Evolutionary conservation across 2,113 vertebrate species (phyloP).

Genomic region (Corythoichthys haematopterus): DNA sequence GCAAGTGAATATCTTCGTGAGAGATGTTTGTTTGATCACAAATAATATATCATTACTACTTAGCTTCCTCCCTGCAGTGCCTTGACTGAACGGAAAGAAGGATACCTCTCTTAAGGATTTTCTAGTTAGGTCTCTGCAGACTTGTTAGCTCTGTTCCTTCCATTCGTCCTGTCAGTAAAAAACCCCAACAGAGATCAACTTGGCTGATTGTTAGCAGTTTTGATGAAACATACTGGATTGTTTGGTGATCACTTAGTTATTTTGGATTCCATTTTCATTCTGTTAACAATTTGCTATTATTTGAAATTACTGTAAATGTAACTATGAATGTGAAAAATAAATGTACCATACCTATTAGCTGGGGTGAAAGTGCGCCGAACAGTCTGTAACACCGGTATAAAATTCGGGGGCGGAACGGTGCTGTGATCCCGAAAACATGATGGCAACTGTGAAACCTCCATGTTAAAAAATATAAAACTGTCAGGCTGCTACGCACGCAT

Average conservation of each 20-base stretch:
- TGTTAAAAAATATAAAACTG: too few species aligned
- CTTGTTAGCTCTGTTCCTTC: constrained; percentile 2
- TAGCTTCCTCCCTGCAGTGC: background rate
- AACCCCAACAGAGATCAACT: background rate
- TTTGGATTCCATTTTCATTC: background rate
- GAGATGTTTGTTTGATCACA: background rate
- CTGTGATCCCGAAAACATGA: too few species aligned
- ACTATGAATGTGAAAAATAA: background rate
- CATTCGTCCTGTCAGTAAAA: constrained; percentile 4
- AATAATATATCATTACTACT: background rate
- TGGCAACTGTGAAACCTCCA: too few species aligned
- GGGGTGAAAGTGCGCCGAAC: too few species aligned
- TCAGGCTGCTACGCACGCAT: too few species aligned
- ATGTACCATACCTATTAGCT: too few species aligned
- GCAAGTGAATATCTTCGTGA: background rate
- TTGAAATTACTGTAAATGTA: background rate
- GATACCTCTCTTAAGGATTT: background rate
- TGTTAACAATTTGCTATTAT: background rate
- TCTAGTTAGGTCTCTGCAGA: constrained; percentile 6
- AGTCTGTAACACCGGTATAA: too few species aligned
- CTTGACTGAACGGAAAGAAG: background rate
- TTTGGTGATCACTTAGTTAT: background rate
- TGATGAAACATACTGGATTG: background rate
- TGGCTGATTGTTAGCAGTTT: constrained; percentile 1
- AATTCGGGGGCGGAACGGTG: too few species aligned